Evolutionary conservation across 2,797 vertebrate genomes (phyloP), one percentile per base, ranked within the genome.

Genomic region (Prionace glauca): DNA sequence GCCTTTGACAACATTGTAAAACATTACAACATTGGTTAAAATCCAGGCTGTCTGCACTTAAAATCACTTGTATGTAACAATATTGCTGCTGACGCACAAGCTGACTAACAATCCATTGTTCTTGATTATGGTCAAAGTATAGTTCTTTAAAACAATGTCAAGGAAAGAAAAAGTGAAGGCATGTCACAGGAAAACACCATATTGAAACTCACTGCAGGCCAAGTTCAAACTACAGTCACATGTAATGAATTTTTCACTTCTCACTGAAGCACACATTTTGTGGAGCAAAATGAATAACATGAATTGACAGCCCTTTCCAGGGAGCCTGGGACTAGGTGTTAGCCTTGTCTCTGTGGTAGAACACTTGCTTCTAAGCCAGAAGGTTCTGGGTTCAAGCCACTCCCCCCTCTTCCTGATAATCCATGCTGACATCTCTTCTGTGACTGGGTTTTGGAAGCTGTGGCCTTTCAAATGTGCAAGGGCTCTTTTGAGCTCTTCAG

Each of bases 201-300:
- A 95, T n/a, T 56, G 93, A 77, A 32, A 20, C 26, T 74, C 93
- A 77, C 45, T 74, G 71, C 29, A 36, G 41, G 69, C 93, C 93
- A 95, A 95, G 93, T 56, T 77, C 41, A 77, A 56, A 60, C 71
- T 77, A 29, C 45, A 77, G 50, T 95, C 69, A 77, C 29, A n/a
- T 50, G 71, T 60, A 95, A 95, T 95, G 93, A 60, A 56, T 95
- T 60, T 50, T 77, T 95, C 45, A 77, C 71, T 95, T 95, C 93
- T 74, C 24, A 77, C 16, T 95, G 50, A 95, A 60, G 26, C 24
- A 12, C 93, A 60, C 29, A 32, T 95, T 95, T 95, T 77, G 7
- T 77, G 93, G 93, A n/a, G 41, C 77, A 24, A 95, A 95, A n/a
- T 29, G 36, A 94, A 74, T 94, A 94, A 94, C 93, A 94, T 94